phyloP scores from a whole-genome alignment of 2,888 invertebrate species.

The Urechis unicinctus region DNA sequence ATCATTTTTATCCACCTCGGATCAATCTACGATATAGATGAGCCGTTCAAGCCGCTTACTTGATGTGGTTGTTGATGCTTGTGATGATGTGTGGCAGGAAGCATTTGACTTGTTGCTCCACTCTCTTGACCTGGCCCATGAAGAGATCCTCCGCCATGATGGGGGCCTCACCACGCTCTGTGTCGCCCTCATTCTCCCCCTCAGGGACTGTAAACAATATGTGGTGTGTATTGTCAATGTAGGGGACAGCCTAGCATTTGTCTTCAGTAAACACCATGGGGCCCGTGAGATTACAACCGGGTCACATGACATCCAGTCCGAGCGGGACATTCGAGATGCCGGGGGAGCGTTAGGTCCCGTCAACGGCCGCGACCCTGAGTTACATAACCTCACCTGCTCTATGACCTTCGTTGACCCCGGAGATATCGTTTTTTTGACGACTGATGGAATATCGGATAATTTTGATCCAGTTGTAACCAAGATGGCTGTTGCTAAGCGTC shows the following conservation, averaged over 20 bases:
- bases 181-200: slow-evolving; percentile 62
- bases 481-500: slow-evolving; percentile 58
- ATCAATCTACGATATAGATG: too few relatives aligned
- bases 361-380: slow-evolving; percentile 74
- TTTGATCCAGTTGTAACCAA: slow-evolving; percentile 87
- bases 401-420: slow-evolving; percentile 72
- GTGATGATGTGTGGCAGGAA: slow-evolving; percentile 56
- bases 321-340: slow-evolving; percentile 83
- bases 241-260: slow-evolving; percentile 82
- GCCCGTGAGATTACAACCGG: slow-evolving; percentile 72
- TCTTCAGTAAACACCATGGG: slow-evolving; percentile 67
- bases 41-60: too few relatives aligned
- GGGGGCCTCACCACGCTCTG: slow-evolving; percentile 71
- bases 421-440: slow-evolving; percentile 79
- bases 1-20: too few relatives aligned
- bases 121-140: slow-evolving; percentile 78
- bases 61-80: too few relatives aligned
- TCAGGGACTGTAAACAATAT: slow-evolving; percentile 50
- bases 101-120: slow-evolving; percentile 70
- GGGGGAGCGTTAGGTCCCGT: slow-evolving; percentile 82
- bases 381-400: slow-evolving; percentile 78
- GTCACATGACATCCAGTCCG: slow-evolving; percentile 74
- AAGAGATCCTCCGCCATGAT: slow-evolving; percentile 74
- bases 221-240: slow-evolving; percentile 81
- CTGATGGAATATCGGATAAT: slow-evolving; percentile 85